These are phyloP conservation scores for Hydrocynus forskahlii DNA, from an alignment of 2,797 vertebrate genomes.

Conservation along the genomic window DNA sequence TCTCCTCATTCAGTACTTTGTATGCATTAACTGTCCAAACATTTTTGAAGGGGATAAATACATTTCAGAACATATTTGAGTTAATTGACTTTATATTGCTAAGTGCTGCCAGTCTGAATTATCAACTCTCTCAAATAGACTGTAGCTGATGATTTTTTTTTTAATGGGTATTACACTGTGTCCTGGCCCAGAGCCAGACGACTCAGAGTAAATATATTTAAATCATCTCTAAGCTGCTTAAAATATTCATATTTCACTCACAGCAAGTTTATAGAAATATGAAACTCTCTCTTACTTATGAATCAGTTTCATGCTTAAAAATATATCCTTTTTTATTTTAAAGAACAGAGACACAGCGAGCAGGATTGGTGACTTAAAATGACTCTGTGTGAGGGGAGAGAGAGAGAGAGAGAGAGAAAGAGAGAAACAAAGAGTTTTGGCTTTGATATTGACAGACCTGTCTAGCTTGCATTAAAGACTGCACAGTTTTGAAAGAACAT, in stretches of 20 bases:
- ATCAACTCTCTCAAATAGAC: conserved; percentile 85
- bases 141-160: conserved; percentile 80
- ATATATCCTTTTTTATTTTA: conserved; percentile 60
- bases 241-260: conserved; percentile 90
- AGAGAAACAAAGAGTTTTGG: conserved; percentile 30
- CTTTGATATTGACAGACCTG: conserved; percentile 63
- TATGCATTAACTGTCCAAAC: conserved; percentile 70
- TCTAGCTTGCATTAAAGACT: conserved; percentile 24
- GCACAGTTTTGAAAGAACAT: conserved; percentile 50
- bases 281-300: conserved; percentile 82
- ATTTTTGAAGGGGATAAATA: conserved; percentile 77
- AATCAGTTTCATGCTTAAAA: conserved; percentile 76
- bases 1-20: conserved; percentile 61
- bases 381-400: neutral
- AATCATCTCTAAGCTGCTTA: conserved; percentile 91
- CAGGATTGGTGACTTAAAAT: conserved; percentile 35
- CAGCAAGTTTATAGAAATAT: conserved; percentile 86
- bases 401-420: conserved; percentile 24
- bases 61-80: conserved; percentile 69
- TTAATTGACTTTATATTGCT: conserved; percentile 89
- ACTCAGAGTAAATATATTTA: conserved; percentile 90
- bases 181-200: conserved; percentile 84
- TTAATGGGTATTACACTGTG: conserved; percentile 79
- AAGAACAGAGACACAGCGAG: conserved; percentile 43
- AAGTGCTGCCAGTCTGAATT: conserved; percentile 82